Conservation (phyloP, 2,797 vertebrate species). For the Hypotaenidia philippensis region DNA sequence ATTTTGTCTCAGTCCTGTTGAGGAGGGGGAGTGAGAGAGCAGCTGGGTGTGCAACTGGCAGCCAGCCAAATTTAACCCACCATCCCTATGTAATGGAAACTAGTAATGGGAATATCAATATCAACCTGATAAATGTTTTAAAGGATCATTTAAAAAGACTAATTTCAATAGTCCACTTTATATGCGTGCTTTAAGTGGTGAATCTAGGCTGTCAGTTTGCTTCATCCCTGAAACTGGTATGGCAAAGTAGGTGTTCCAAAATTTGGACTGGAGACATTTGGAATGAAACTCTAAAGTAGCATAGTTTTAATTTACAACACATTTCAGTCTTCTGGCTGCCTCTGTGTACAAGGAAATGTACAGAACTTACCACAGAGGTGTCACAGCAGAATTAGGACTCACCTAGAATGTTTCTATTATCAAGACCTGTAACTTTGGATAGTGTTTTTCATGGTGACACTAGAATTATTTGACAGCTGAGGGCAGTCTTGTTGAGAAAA, state of each 20-base stretch:
- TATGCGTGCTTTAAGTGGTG: background rate
- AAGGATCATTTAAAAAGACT: background rate
- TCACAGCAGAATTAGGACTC: background rate
- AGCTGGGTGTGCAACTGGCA: background rate
- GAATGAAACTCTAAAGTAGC: background rate
- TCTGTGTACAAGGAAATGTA: background rate
- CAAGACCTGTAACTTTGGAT: accelerated
- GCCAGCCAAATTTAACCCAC: background rate
- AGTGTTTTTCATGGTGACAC: background rate
- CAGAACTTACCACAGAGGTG: background rate
- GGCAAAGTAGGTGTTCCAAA: background rate
- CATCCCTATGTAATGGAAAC: background rate
- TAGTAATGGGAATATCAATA: background rate
- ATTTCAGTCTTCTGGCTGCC: background rate
- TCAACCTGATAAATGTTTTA: background rate
- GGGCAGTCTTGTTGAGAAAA: background rate
- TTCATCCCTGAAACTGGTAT: background rate
- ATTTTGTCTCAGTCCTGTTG: background rate
- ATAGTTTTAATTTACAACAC: background rate
- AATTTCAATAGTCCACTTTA: background rate
- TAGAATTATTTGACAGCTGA: background rate
- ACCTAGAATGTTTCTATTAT: background rate
- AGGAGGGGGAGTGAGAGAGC: background rate
- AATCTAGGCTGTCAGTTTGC: background rate
- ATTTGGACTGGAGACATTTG: background rate